These are phyloP conservation scores for Pimephales promelas DNA, from an alignment of 2,113 vertebrate species.

Conservation along the genomic window DNA sequence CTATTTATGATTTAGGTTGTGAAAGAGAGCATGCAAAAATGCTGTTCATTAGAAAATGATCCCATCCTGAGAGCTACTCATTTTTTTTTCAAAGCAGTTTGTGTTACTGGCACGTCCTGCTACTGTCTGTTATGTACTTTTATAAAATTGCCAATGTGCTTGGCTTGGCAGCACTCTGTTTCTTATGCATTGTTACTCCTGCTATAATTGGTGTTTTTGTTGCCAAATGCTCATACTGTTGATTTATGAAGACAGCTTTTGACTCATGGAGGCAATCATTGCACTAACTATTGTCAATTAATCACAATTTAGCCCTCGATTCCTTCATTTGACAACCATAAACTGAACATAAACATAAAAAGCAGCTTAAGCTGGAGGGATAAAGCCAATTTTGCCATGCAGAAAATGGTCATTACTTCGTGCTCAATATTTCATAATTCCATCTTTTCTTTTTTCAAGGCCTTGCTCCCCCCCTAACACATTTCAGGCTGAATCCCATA, in stretches of 20 bases:
- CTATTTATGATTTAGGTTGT: conserved; percentile 47
- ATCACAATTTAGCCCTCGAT: conserved; percentile 47
- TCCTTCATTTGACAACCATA: conserved; percentile 28
- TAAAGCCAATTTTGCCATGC: conserved; percentile 29
- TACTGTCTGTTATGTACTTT: conserved; percentile 51
- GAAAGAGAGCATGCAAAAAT: conserved; percentile 41
- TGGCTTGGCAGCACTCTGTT: conserved; percentile 48
- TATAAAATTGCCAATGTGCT: conserved; percentile 51
- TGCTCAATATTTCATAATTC: conserved; percentile 59
- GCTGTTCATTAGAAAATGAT: conserved; percentile 54
- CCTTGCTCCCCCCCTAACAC: conserved; percentile 29
- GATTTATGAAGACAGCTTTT: conserved; percentile 54
- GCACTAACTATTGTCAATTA: conserved; percentile 49
- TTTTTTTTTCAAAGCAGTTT: conserved; percentile 47
- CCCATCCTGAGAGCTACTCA: conserved; percentile 25
- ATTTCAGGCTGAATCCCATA: conserved; percentile 49
- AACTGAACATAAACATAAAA: conserved; percentile 24
- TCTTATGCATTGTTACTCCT: conserved; percentile 56
- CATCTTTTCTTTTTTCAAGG: conserved; percentile 39
- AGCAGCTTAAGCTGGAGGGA: conserved; percentile 14
- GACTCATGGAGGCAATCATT: conserved; percentile 50
- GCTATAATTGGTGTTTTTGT: conserved; percentile 55
- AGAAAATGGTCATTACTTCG: conserved; percentile 45
- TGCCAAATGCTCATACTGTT: conserved; percentile 50
- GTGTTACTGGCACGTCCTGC: conserved; percentile 48